Percentiles rank a stretch among this genome's conserved stretches.
Evolutionary conservation across 1,140 invertebrate species (phyloP).

Genomic region (Vanessa atalanta): DNA sequence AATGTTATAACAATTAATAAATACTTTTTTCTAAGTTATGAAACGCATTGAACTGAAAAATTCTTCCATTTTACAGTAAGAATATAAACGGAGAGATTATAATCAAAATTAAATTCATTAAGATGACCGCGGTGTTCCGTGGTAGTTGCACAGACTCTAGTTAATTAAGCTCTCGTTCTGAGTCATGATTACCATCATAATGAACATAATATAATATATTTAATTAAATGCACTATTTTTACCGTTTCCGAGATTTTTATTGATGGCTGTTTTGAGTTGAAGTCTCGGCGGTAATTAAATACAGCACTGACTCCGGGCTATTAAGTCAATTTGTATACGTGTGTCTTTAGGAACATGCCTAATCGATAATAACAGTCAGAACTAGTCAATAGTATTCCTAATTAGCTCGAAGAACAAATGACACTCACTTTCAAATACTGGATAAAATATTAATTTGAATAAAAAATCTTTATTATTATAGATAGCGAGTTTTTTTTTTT

Average conservation of each 20-base stretch:
- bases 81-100: slow-evolving; percentile 15
- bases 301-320: too few relatives aligned
- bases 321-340: too few relatives aligned
- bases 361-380: too few relatives aligned
- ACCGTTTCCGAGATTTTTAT: background rate
- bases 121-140: slow-evolving; percentile 25
- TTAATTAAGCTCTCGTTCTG: slow-evolving; percentile 26
- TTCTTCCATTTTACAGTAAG: slow-evolving; percentile 14
- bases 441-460: too few relatives aligned
- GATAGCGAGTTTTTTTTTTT: too few relatives aligned
- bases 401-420: too few relatives aligned
- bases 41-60: slow-evolving; percentile 24
- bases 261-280: background rate
- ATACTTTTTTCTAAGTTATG: slow-evolving; percentile 13
- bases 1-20: background rate
- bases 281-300: background rate
- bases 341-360: too few relatives aligned
- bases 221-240: slow-evolving; percentile 5
- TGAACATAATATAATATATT: slow-evolving; percentile 15
- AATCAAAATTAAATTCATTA: slow-evolving; percentile 33
- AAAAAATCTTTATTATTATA: too few relatives aligned
- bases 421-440: too few relatives aligned
- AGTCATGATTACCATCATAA: slow-evolving; percentile 26
- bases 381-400: too few relatives aligned
- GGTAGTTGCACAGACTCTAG: slow-evolving; percentile 24